phyloP scores from a whole-genome alignment of 2,888 invertebrate genomes.

The Chrysolina haemoptera region DNA sequence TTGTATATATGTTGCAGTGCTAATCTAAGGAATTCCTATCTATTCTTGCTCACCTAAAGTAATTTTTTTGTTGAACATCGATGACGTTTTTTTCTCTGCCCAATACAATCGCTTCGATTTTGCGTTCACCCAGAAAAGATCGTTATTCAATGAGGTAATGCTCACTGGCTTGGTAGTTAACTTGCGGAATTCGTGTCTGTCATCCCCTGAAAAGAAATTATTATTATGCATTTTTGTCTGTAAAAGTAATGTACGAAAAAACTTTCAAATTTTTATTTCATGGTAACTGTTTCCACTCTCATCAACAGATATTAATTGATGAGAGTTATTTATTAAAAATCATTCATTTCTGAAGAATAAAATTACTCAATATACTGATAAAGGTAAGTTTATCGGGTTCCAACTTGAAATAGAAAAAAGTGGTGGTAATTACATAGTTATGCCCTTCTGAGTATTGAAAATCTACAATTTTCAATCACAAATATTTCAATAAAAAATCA shows the following conservation, averaged over 20 bases:
- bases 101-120: slow-evolving; percentile 75
- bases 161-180: slow-evolving; percentile 70
- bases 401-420: no score
- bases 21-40: background rate
- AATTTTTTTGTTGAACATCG: slow-evolving; percentile 65
- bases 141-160: slow-evolving; percentile 75
- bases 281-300: no score
- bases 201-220: slow-evolving; percentile 60
- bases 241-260: background rate
- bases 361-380: no score
- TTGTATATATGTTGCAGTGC: background rate
- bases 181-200: slow-evolving; percentile 66
- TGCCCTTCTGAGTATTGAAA: no score
- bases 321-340: no score
- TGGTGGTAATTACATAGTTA: no score
- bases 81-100: slow-evolving; percentile 71
- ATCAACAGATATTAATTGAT: no score
- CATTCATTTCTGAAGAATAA: no score
- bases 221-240: background rate
- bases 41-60: slow-evolving; percentile 63
- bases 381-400: no score
- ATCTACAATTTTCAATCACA: no score
- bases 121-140: slow-evolving; percentile 80
- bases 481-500: no score
- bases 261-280: no score